These are phyloP conservation scores for Psephotus haematonotus DNA, from an alignment of 2,113 vertebrate genomes.

Conservation along the genomic window DNA sequence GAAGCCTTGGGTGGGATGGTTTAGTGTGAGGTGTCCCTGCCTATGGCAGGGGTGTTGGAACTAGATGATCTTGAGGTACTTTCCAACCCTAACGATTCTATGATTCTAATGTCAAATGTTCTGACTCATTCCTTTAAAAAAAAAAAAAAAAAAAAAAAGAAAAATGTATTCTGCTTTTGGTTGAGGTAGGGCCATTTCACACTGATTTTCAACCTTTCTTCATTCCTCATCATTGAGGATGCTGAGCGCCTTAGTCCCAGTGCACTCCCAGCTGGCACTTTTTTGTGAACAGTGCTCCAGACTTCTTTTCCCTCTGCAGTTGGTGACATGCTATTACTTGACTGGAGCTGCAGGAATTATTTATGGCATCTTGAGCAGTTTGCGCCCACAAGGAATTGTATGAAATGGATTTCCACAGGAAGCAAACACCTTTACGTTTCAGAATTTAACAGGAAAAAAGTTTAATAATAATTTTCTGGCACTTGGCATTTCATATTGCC, in stretches of 20 bases:
- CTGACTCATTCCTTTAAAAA: neutral
- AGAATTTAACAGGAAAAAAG: neutral
- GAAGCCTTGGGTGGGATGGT: too few species aligned
- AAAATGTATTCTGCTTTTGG: neutral
- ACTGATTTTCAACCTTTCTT: neutral
- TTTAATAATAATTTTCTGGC: conserved; percentile 18
- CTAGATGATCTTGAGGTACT: too few species aligned
- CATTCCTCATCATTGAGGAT: neutral
- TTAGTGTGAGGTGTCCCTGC: too few species aligned
- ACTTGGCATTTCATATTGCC: neutral
- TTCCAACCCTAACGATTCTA: too few species aligned
- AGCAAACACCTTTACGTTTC: neutral
- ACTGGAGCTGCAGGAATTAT: neutral
- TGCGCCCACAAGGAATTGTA: neutral
- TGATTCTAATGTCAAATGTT: neutral
- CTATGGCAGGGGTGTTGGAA: too few species aligned
- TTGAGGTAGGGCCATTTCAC: neutral
- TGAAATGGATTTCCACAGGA: neutral
- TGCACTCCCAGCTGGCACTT: neutral
- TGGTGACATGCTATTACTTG: neutral
- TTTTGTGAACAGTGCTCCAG: neutral
- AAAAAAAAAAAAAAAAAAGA: neutral
- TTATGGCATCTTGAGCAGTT: neutral
- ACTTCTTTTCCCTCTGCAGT: neutral
- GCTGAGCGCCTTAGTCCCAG: neutral